Conservation (phyloP, 2,888 invertebrate genomes). For the Colostygia pectinataria region DNA sequence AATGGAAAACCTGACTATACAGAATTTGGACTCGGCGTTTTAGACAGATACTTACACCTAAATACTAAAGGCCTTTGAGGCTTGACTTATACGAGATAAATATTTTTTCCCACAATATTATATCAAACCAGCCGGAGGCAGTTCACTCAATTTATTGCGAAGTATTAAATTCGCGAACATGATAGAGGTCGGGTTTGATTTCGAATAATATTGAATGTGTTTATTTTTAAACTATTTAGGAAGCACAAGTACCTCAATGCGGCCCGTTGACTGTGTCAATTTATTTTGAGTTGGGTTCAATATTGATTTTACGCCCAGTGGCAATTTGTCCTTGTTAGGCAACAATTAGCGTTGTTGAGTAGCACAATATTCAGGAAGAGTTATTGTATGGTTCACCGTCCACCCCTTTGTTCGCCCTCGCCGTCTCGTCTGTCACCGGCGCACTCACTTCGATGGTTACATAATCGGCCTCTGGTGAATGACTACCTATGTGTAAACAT, state of each 20-base stretch:
- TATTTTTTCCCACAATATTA: conserved; percentile 17
- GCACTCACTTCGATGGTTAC: conserved; percentile 57
- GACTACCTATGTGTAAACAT: conserved; percentile 45
- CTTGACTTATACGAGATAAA: too few relatives aligned
- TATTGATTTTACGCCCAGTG: conserved; percentile 20
- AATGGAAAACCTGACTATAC: too few relatives aligned
- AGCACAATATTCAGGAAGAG: conserved; percentile 60
- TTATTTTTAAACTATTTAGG: conserved; percentile 10
- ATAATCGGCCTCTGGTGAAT: conserved; percentile 51
- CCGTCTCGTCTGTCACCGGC: conserved; percentile 50
- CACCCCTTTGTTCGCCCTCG: conserved; percentile 56
- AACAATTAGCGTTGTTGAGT: conserved; percentile 57
- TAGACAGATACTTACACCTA: too few relatives aligned
- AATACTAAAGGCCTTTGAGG: too few relatives aligned
- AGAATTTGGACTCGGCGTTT: too few relatives aligned
- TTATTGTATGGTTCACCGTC: conserved; percentile 54
- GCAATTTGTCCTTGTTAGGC: conserved; percentile 40
- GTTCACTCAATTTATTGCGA: conserved; percentile 28
- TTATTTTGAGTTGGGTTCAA: not conserved
- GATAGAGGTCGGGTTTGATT: conserved; percentile 15
- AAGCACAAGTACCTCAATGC: conserved; percentile 4
- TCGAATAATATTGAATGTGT: conserved; percentile 15
- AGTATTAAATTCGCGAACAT: conserved; percentile 19
- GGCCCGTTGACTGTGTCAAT: not conserved
- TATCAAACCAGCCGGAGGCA: conserved; percentile 17